phyloP scores from a whole-genome alignment of 1,140 invertebrate species.

The Halictus rubicundus region DNA sequence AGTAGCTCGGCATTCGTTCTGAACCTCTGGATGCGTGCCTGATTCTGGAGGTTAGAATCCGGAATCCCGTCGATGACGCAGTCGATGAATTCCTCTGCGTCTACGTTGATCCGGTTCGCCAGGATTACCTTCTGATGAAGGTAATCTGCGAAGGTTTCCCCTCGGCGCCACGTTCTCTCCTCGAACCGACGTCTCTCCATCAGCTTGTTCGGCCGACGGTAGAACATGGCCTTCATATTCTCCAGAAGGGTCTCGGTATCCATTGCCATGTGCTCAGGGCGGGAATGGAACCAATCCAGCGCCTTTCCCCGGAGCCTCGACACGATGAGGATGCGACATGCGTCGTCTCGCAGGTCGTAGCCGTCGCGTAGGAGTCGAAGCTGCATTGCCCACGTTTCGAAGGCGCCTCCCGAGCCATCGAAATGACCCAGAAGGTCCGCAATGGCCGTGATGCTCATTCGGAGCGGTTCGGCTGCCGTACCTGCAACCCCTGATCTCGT shows the following conservation, averaged over 20 bases:
- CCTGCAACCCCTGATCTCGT: not conserved
- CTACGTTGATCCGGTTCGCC: not conserved
- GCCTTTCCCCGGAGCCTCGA: not conserved
- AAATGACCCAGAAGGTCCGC: not conserved
- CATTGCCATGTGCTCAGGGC: not conserved
- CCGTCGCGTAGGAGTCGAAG: not conserved
- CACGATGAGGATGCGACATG: not conserved
- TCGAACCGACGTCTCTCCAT: not conserved
- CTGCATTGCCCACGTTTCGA: not conserved
- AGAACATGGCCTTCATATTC: not conserved
- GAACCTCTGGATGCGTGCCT: slow-evolving; percentile 6
- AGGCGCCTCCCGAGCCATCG: not conserved
- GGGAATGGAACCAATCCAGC: not conserved
- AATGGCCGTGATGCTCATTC: not conserved
- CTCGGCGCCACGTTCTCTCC: slow-evolving; percentile 8
- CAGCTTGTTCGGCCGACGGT: not conserved
- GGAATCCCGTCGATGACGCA: not conserved
- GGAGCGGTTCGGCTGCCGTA: too few species aligned
- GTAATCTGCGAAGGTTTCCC: slow-evolving; percentile 12
- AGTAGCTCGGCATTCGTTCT: slow-evolving; percentile 1
- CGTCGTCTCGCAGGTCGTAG: not conserved
- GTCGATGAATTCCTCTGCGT: slow-evolving; percentile 2
- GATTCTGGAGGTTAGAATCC: slow-evolving; percentile 1
- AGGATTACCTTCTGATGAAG: slow-evolving; percentile 6
- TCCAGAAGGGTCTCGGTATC: not conserved